Conservation (phyloP, 2,888 invertebrate genomes). For the Flabesymbios commensalis region DNA sequence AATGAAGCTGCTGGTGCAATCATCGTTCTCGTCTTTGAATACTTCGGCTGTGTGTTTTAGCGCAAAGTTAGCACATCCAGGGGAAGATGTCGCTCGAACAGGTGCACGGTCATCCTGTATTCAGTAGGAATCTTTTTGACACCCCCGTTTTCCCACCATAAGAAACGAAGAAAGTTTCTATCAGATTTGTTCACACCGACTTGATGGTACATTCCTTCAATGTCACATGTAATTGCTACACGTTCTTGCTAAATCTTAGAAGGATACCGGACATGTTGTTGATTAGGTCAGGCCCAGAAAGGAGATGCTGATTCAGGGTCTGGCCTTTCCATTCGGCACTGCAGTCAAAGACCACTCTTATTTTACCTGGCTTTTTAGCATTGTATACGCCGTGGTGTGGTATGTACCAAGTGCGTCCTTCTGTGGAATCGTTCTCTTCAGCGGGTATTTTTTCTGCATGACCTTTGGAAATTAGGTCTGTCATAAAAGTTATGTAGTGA, state of each 20-base stretch:
- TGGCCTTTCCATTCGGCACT: neutral
- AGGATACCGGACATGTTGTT: neutral
- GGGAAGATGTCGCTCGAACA: neutral
- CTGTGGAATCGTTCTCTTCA: neutral
- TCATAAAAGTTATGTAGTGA: neutral
- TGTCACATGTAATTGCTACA: constrained; percentile 1
- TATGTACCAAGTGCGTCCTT: neutral
- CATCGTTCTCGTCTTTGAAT: neutral
- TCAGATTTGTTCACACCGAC: neutral
- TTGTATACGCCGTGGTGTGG: constrained; percentile 1
- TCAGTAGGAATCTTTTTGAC: neutral
- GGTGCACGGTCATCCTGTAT: constrained; percentile 6
- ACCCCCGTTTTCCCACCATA: neutral
- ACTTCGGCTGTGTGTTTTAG: neutral
- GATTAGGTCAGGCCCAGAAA: neutral
- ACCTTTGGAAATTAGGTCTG: neutral
- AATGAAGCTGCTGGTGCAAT: neutral
- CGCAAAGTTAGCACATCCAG: neutral
- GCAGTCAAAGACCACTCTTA: constrained; percentile 1
- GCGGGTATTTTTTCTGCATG: neutral
- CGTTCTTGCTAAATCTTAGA: neutral
- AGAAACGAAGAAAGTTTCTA: neutral
- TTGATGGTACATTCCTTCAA: neutral
- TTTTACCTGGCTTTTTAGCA: neutral
- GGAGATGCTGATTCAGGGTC: constrained; percentile 13